A percentile compares a stretch with the other conserved stretches of the same genome.
phyloP scores from a whole-genome alignment of 1,140 invertebrate genomes.

The Pinna nobilis region DNA sequence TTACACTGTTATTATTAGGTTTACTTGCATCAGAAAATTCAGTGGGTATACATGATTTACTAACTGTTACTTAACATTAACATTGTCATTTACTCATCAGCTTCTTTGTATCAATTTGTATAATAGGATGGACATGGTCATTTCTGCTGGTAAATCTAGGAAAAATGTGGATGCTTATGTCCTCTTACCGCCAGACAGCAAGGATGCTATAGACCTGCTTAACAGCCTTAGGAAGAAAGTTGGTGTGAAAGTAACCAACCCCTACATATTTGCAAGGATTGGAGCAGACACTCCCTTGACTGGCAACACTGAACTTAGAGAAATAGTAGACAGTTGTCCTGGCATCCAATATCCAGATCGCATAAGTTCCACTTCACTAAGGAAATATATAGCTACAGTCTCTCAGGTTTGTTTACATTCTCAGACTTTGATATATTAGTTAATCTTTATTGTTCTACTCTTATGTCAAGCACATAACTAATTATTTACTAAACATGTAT shows the following conservation, averaged over 20 bases:
- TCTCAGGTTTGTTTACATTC: no score
- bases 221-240: background rate
- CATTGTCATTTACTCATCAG: no score
- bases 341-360: slow-evolving; percentile 13
- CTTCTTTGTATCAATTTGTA: background rate
- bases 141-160: slow-evolving; percentile 23
- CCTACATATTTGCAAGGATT: slow-evolving; percentile 21
- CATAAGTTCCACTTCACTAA: slow-evolving; percentile 9
- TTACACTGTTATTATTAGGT: no score
- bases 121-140: slow-evolving; percentile 42
- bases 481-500: no score
- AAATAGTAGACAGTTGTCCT: slow-evolving; percentile 13
- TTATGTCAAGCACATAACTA: no score
- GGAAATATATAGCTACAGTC: slow-evolving; percentile 25
- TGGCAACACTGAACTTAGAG: slow-evolving; percentile 25
- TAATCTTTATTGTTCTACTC: no score
- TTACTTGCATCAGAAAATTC: no score
- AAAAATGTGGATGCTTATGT: slow-evolving; percentile 38
- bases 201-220: slow-evolving; percentile 14
- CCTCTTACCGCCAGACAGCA: slow-evolving; percentile 27
- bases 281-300: slow-evolving; percentile 21
- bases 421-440: no score
- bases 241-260: slow-evolving; percentile 15
- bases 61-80: no score
- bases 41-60: no score